Conservation (phyloP, 2,113 vertebrate genomes). For the Puntigrus tetrazona region DNA sequence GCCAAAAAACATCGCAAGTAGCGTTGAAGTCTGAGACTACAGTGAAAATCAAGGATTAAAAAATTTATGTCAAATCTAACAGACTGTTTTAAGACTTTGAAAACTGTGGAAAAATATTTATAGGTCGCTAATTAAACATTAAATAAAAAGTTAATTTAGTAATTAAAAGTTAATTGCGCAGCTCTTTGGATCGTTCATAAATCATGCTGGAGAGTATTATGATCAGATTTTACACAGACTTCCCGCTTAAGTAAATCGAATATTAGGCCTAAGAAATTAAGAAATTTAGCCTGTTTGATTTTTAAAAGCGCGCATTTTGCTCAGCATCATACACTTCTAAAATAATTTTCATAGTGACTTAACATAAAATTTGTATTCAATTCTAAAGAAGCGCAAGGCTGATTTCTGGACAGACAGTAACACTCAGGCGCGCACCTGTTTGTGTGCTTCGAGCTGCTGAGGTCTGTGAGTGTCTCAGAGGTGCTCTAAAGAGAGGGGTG, state of each 20-base stretch:
- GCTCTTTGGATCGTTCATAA: neutral
- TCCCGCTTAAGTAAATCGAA: neutral
- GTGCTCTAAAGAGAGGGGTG: conserved; percentile 73
- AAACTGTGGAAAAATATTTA: neutral
- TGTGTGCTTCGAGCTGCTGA: conserved; percentile 43
- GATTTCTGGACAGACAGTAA: neutral
- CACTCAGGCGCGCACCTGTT: conserved; percentile 44
- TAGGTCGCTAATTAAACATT: neutral
- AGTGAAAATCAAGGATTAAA: neutral
- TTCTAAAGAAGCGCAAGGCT: neutral
- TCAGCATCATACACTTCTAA: neutral
- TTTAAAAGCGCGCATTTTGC: neutral
- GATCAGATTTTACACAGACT: conserved; percentile 12
- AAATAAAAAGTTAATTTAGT: conserved; percentile 1
- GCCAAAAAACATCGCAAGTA: neutral
- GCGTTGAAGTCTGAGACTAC: neutral
- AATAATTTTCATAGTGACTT: neutral
- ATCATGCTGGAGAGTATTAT: neutral
- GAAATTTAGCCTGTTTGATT: neutral
- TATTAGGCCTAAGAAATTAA: neutral
- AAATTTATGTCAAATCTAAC: neutral
- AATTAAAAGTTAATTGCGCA: neutral
- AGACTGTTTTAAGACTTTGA: neutral
- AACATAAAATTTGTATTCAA: neutral
- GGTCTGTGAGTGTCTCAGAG: conserved; percentile 66